Percentiles rank a stretch among this genome's conserved stretches.
Conservation (phyloP, 1,140 invertebrate genomes). For the Lanistes nyassanus region DNA sequence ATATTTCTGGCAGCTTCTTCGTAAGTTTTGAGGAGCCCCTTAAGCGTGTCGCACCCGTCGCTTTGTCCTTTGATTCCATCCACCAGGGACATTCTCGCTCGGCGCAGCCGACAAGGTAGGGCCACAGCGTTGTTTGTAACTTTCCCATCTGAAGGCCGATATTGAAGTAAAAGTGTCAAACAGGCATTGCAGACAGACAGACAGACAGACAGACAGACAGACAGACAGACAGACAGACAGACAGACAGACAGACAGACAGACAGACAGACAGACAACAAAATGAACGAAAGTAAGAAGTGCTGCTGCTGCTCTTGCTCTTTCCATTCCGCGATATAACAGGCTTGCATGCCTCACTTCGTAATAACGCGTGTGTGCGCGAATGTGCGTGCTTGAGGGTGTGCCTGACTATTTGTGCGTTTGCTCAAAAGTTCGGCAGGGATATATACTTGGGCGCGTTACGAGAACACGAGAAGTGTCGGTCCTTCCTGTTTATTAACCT, state of each 20-base stretch:
- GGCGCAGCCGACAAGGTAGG: too few relatives aligned
- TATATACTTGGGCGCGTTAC: neutral
- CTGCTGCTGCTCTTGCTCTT: neutral
- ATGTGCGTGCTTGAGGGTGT: slow-evolving; percentile 8
- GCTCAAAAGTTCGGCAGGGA: too few relatives aligned
- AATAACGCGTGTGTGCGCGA: neutral
- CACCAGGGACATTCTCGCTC: too few relatives aligned
- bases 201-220: neutral
- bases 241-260: neutral
- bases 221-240: neutral
- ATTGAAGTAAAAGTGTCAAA: too few relatives aligned
- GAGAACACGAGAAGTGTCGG: neutral
- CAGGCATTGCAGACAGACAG: neutral
- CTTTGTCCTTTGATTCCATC: too few relatives aligned
- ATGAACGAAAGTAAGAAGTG: too few relatives aligned
- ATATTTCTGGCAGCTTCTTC: too few relatives aligned
- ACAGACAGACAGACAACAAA: neutral
- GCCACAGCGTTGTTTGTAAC: too few relatives aligned
- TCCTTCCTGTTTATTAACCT: neutral
- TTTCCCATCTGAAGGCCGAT: too few relatives aligned
- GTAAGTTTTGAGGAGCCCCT: too few relatives aligned
- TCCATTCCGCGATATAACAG: neutral
- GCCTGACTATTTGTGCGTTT: neutral
- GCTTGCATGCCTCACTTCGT: neutral
- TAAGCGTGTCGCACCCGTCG: too few relatives aligned